Evolutionary conservation across 2,888 invertebrate genomes (phyloP).

Genomic region (Pterobdella sp.): DNA sequence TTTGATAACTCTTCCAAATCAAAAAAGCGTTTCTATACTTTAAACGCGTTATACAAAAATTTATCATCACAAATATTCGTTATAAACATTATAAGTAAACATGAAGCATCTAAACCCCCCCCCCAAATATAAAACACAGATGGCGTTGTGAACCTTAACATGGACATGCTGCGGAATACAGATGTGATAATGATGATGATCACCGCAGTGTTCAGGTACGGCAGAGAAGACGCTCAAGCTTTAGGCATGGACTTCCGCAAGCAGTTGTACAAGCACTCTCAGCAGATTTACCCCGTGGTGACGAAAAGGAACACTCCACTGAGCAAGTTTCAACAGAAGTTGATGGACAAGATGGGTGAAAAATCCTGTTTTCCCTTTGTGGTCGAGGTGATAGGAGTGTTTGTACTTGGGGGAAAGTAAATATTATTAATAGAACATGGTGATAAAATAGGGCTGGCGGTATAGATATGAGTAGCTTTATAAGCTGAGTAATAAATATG

Average conservation of each 20-base stretch:
- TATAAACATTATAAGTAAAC: neutral
- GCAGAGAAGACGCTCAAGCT: conserved; percentile 23
- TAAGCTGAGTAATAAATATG: no score
- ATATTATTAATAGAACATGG: neutral
- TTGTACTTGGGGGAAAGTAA: neutral
- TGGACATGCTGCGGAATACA: conserved; percentile 12
- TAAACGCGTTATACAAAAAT: no score
- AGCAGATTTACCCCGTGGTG: conserved; percentile 26
- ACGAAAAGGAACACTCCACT: conserved; percentile 7
- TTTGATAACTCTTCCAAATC: no score
- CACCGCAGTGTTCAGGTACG: conserved; percentile 16
- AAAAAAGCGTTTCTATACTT: no score
- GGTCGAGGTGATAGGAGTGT: conserved; percentile 14
- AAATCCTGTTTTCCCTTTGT: conserved; percentile 16
- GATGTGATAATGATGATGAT: conserved; percentile 25
- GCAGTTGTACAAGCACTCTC: conserved; percentile 18
- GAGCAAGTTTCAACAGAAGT: conserved; percentile 22
- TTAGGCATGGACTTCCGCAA: conserved; percentile 24
- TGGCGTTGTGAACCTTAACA: conserved; percentile 21
- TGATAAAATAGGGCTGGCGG: neutral
- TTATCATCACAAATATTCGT: neutral
- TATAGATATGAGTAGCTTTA: no score
- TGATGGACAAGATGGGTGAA: conserved; percentile 24
- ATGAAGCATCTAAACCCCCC: neutral
- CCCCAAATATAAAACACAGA: no score